Evolutionary conservation across 1,140 invertebrate genomes (phyloP).

Genomic region (Alviniconcha marisindica): DNA sequence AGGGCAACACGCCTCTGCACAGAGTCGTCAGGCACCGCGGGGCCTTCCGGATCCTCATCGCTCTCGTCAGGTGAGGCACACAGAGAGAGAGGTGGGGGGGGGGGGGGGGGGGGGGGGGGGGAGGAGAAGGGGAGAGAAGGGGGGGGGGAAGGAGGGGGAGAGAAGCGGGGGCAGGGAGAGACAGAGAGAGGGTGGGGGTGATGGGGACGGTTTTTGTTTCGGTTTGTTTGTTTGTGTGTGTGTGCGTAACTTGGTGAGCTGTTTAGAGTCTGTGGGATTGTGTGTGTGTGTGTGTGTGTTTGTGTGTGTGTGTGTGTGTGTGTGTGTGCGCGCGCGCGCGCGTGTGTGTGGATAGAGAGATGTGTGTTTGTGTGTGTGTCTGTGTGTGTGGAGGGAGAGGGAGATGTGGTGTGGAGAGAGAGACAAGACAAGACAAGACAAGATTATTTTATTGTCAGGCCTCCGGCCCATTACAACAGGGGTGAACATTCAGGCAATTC

Average conservation of each 20-base stretch:
- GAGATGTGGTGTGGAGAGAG: too few species aligned
- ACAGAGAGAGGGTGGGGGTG: background rate
- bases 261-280: background rate
- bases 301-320: conserved; percentile 24
- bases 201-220: background rate
- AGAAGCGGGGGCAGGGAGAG: background rate
- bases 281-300: background rate
- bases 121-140: too few species aligned
- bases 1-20: conserved; percentile 64
- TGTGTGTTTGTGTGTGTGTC: too few species aligned
- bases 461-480: too few species aligned
- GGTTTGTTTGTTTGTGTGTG: background rate
- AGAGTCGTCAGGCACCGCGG: conserved; percentile 64
- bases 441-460: too few species aligned
- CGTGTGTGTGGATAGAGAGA: background rate
- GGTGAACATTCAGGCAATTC: too few species aligned
- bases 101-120: too few species aligned
- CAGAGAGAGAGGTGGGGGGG: too few species aligned
- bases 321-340: conserved; percentile 3
- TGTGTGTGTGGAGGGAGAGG: too few species aligned
- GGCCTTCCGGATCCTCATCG: conserved; percentile 64
- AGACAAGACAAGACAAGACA: too few species aligned
- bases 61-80: conserved; percentile 61
- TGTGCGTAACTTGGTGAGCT: background rate
- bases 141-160: too few species aligned